Conservation (phyloP, 2,888 invertebrate species). For the Sinentomon sp. region DNA sequence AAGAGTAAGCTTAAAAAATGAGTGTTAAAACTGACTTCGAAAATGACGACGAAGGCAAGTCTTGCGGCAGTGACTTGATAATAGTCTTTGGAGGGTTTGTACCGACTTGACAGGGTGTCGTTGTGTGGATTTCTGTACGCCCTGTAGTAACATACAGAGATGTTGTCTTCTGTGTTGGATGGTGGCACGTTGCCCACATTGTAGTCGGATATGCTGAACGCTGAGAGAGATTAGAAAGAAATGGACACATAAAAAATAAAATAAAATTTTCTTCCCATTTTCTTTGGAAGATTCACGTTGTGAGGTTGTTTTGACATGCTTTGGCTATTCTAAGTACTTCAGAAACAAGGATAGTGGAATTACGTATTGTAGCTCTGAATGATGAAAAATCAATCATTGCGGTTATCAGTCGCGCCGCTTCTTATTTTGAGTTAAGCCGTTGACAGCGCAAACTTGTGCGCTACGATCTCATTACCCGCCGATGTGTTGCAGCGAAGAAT, state of each 20-base stretch:
- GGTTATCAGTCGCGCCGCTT: too few relatives aligned
- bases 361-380: too few relatives aligned
- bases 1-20: constrained; percentile 2
- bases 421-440: too few relatives aligned
- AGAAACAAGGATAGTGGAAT: too few relatives aligned
- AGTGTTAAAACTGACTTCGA: constrained; percentile 26
- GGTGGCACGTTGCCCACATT: constrained; percentile 42
- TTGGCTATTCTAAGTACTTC: too few relatives aligned
- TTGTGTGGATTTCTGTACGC: constrained; percentile 41
- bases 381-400: too few relatives aligned
- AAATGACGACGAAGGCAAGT: constrained; percentile 35
- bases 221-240: constrained; percentile 20
- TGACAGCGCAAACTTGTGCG: too few relatives aligned
- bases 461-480: too few relatives aligned
- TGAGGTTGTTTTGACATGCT: too few relatives aligned
- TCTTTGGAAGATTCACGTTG: not conserved
- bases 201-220: constrained; percentile 59
- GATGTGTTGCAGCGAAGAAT: too few relatives aligned
- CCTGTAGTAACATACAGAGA: constrained; percentile 44
- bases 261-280: not conserved
- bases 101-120: constrained; percentile 27
- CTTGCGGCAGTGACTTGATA: constrained; percentile 38
- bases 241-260: not conserved
- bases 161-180: constrained; percentile 28
- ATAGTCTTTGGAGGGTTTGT: constrained; percentile 59